Evolutionary conservation across 2,797 vertebrate genomes (phyloP).

Genomic region (Pangasius larnaudii): DNA sequence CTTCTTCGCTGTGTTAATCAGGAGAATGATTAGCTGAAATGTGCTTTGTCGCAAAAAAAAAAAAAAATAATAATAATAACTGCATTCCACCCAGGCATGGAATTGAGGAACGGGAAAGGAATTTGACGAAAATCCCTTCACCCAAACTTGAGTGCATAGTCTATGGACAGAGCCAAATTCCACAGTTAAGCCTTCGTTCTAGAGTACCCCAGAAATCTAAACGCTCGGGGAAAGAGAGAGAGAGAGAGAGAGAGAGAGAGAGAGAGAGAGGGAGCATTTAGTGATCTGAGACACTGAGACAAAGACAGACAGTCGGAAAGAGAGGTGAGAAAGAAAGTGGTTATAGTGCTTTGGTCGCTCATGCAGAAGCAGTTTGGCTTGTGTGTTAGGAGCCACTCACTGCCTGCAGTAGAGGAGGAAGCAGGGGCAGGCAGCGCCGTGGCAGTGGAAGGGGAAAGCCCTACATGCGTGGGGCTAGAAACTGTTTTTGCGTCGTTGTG

Average conservation of each 20-base stretch:
- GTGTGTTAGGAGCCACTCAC: slow-evolving; percentile 85
- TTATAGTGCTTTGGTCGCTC: slow-evolving; percentile 43
- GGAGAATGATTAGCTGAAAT: not conserved
- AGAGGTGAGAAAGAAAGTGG: slow-evolving; percentile 26
- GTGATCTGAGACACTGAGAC: not conserved
- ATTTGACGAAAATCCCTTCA: slow-evolving; percentile 11
- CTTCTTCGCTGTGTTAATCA: not conserved
- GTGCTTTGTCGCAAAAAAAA: not conserved
- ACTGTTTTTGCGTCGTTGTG: slow-evolving; percentile 98
- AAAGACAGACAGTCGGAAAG: slow-evolving; percentile 5
- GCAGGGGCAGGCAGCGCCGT: slow-evolving; percentile 79
- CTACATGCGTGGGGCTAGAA: slow-evolving; percentile 96
- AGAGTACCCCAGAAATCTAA: slow-evolving; percentile 7
- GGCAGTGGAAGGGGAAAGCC: slow-evolving; percentile 89
- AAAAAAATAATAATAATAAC: not conserved
- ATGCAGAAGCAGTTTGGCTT: slow-evolving; percentile 53
- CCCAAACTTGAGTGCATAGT: slow-evolving; percentile 15
- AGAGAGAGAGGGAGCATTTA: not conserved
- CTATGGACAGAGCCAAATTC: slow-evolving; percentile 21
- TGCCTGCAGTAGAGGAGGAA: slow-evolving; percentile 86
- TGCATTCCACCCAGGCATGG: not conserved
- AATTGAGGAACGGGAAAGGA: slow-evolving; percentile 6
- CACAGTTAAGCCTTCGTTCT: slow-evolving; percentile 16
- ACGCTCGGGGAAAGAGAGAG: not conserved
- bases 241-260: not conserved